Percentiles rank a stretch among this genome's conserved stretches.
Evolutionary conservation across 2,888 invertebrate genomes (phyloP).

Genomic region (Cosmia trapezina): DNA sequence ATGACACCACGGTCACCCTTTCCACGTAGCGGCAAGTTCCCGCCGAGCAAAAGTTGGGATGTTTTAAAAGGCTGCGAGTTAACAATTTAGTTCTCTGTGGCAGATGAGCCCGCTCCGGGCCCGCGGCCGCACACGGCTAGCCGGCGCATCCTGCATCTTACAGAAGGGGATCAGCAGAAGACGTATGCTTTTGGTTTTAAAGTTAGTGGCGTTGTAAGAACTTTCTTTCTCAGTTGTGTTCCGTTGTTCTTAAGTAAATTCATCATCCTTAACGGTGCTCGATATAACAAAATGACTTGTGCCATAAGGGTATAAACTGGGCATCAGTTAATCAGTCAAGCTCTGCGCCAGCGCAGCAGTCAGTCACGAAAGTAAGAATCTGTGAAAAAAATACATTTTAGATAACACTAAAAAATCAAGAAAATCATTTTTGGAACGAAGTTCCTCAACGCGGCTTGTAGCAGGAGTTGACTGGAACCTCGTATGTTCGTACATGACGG

Average conservation of each 20-base stretch:
- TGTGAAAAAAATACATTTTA: neutral
- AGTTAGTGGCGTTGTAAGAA: neutral
- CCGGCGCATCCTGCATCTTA: conserved; percentile 17
- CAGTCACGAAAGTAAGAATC: too few relatives aligned
- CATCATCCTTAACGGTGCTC: neutral
- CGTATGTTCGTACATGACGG: too few relatives aligned
- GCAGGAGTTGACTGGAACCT: too few relatives aligned
- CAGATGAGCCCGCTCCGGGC: conserved; percentile 64
- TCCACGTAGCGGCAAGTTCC: conserved; percentile 31
- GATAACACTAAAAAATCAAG: too few relatives aligned
- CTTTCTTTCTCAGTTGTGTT: neutral
- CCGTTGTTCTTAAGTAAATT: neutral
- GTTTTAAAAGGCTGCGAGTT: conserved; percentile 72
- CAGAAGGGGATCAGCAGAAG: conserved; percentile 1
- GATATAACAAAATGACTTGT: neutral
- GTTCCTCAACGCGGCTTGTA: too few relatives aligned
- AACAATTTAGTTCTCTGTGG: conserved; percentile 70
- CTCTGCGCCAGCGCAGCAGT: neutral
- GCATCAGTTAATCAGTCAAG: neutral
- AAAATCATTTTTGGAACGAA: too few relatives aligned
- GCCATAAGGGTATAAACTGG: too few relatives aligned
- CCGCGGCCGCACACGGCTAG: conserved; percentile 6
- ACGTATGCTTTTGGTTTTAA: conserved; percentile 8
- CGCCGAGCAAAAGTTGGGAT: conserved; percentile 61
- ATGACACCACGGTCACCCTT: neutral